These are phyloP conservation scores for Etheostoma cragini DNA, from an alignment of 2,113 vertebrate genomes.

Conservation along the genomic window DNA sequence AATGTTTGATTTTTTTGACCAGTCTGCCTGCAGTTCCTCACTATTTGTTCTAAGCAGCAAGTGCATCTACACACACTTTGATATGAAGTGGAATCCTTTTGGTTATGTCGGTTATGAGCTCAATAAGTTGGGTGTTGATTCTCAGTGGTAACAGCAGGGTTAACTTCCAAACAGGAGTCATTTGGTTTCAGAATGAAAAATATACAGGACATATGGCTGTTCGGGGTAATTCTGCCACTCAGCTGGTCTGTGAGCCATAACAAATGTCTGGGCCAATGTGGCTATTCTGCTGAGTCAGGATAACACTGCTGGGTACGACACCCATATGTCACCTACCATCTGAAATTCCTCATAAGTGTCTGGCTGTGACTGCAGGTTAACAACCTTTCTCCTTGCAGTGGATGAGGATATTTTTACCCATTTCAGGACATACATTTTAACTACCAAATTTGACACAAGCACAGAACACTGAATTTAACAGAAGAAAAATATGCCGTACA, in stretches of 20 bases:
- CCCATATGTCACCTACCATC: constrained; percentile 60
- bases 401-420: constrained; percentile 18
- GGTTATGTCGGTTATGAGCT: neutral
- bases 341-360: constrained; percentile 41
- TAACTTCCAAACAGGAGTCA: neutral
- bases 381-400: constrained; percentile 30
- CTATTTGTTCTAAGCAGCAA: neutral
- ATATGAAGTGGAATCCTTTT: neutral
- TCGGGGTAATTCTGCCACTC: constrained; percentile 47
- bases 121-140: no score
- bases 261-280: constrained; percentile 54
- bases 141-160: neutral
- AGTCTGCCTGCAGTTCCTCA: neutral
- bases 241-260: constrained; percentile 61
- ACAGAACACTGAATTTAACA: neutral
- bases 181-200: neutral
- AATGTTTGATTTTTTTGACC: neutral
- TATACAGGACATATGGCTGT: constrained; percentile 41
- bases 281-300: constrained; percentile 56
- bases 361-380: constrained; percentile 46
- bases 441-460: neutral
- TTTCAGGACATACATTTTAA: constrained; percentile 12
- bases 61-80: neutral
- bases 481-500: neutral
- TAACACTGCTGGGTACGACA: constrained; percentile 53